Conservation (phyloP, 2,797 vertebrate species). For the Halcyon chelicuti region DNA sequence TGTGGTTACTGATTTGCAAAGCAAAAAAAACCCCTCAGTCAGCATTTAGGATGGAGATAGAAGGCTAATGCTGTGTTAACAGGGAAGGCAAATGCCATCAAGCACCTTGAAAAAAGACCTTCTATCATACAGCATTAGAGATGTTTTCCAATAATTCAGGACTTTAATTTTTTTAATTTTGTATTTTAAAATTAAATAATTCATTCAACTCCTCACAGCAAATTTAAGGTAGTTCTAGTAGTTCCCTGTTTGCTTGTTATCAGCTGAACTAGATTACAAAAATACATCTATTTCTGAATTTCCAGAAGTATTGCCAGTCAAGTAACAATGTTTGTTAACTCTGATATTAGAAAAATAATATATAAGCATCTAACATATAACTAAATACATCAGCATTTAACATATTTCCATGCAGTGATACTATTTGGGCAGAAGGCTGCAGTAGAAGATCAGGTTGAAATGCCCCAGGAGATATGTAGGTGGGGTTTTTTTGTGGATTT, state of each 20-base stretch:
- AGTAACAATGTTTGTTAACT: neutral
- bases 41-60: neutral
- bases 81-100: neutral
- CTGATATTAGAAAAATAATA: neutral
- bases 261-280: neutral
- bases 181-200: neutral
- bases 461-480: neutral
- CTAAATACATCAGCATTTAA: neutral
- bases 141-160: neutral
- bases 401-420: slow-evolving; percentile 37
- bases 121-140: neutral
- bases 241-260: neutral
- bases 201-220: neutral
- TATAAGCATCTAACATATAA: neutral
- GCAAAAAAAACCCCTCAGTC: neutral
- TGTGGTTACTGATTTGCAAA: neutral
- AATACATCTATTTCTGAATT: neutral
- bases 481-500: neutral
- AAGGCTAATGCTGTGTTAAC: neutral
- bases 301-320: neutral
- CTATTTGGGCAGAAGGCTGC: slow-evolving; percentile 74
- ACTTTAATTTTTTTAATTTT: neutral
- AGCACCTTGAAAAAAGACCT: neutral
- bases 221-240: neutral
- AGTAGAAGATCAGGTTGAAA: slow-evolving; percentile 63